Percentiles rank a stretch among this genome's conserved stretches.
Conservation (phyloP, 2,888 invertebrate genomes). For the Galeopsomyia nigrocyanea region DNA sequence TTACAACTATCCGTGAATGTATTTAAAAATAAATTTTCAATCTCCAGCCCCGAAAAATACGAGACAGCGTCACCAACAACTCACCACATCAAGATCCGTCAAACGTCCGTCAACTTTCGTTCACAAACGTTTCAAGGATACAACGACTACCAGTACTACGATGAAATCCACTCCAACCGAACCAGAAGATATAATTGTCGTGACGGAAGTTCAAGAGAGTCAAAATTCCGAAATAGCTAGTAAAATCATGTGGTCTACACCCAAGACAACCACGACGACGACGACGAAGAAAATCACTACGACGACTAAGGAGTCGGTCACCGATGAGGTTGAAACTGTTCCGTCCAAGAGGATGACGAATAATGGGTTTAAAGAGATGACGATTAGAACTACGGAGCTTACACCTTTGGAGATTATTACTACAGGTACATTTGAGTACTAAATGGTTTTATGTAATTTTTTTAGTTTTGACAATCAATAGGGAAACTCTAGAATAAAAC, state of each 20-base stretch:
- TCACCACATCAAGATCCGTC: slow-evolving; percentile 4
- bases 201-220: slow-evolving; percentile 56
- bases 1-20: no score
- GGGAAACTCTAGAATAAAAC: neutral
- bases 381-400: neutral
- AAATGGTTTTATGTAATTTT: no score
- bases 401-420: slow-evolving; percentile 8
- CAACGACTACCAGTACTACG: neutral
- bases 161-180: slow-evolving; percentile 42
- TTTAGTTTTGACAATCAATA: no score
- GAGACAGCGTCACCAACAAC: neutral
- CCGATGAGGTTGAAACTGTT: slow-evolving; percentile 44
- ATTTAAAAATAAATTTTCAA: neutral
- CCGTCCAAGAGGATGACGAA: slow-evolving; percentile 32
- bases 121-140: neutral
- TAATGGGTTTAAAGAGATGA: neutral
- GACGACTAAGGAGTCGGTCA: slow-evolving; percentile 47
- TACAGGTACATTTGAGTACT: slow-evolving; percentile 4
- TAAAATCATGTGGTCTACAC: slow-evolving; percentile 59
- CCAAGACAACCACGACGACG: slow-evolving; percentile 35
- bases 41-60: neutral
- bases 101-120: neutral
- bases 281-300: neutral
- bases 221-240: slow-evolving; percentile 50
- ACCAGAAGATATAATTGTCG: slow-evolving; percentile 52